Evolutionary conservation across 2,797 vertebrate genomes (phyloP).

Genomic region (Coluber constrictor): DNA sequence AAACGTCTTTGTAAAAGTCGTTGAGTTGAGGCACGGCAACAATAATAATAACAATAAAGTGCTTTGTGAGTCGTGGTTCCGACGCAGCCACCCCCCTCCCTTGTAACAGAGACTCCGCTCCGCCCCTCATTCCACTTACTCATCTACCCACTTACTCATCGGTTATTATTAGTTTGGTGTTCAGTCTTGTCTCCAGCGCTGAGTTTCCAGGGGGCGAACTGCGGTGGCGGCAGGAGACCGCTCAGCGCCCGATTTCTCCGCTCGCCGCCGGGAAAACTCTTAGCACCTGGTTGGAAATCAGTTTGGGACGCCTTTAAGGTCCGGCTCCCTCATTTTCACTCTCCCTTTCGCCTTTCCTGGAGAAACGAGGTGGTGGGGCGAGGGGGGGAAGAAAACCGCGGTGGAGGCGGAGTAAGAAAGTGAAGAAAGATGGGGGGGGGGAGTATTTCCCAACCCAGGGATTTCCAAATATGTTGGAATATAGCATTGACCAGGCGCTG

Average conservation of each 20-base stretch:
- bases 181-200: constrained; percentile 26
- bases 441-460: not conserved
- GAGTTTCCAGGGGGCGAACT: not conserved
- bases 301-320: not conserved
- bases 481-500: not conserved
- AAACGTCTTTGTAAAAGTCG: not conserved
- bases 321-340: too few species aligned
- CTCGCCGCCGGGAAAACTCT: not conserved
- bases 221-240: not conserved
- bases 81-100: not conserved
- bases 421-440: not conserved
- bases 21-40: not conserved
- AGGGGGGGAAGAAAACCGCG: not conserved
- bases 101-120: not conserved
- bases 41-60: not conserved
- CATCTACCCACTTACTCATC: constrained; percentile 34
- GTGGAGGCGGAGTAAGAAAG: not conserved
- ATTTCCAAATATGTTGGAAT: not conserved
- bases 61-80: not conserved
- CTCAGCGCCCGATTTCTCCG: not conserved
- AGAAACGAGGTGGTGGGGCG: not conserved
- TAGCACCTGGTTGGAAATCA: not conserved
- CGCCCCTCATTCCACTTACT: not conserved
- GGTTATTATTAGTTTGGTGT: constrained; percentile 45
- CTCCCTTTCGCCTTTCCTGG: not conserved